Base-by-base conservation (phyloP, 2,113 vertebrate species). In the Coptodon rendalli region DNA sequence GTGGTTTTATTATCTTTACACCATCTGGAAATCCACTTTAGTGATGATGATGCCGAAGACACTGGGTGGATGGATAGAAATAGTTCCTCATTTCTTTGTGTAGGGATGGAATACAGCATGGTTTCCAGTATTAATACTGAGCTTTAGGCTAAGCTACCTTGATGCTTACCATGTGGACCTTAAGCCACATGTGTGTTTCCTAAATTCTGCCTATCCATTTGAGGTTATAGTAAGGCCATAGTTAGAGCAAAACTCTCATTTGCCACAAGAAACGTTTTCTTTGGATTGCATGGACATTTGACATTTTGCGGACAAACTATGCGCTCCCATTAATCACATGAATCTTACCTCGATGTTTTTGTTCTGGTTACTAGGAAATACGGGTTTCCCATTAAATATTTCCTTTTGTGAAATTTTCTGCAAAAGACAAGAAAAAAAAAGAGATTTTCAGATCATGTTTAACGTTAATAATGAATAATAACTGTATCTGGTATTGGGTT, bases 401-500 rank as follows among this genome's bases (percentile, higher is more conserved):
- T 90, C 80, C 6, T 22, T 22, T 22, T 22, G 22, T 22, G 22
- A 22, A 38, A 94, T 83, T 0, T 48, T 91, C 94, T 95, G 87
- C 17, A 87, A 83, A 86, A 34, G 29, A 34, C 7, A 78, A 10
- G 85, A 61, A 76, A 27, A 63, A 4, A 40, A 8, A 8, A 48
- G 24, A 8, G 5, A 50, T 53, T 61, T 40, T 34, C 22, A 81
- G 24, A 11, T 91, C 3, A 79, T 3, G 2, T 29, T 76, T 31
- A 2, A 76, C 22, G 16, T 59, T 14, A 52, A 48, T 87, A 12
- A 57, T 82, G 2, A 19, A 19, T 24, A 27, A 27, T 78, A 31
- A 19, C 8, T 1, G 61, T 38, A 38, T 66, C 3, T 2, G 36
- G 61, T 66, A 22, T 38, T 66, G 34, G 34, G 19, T 38, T 68